Evolutionary conservation across 2,888 invertebrate species (phyloP).

Genomic region (Gastracanthus pulcherrimus): DNA sequence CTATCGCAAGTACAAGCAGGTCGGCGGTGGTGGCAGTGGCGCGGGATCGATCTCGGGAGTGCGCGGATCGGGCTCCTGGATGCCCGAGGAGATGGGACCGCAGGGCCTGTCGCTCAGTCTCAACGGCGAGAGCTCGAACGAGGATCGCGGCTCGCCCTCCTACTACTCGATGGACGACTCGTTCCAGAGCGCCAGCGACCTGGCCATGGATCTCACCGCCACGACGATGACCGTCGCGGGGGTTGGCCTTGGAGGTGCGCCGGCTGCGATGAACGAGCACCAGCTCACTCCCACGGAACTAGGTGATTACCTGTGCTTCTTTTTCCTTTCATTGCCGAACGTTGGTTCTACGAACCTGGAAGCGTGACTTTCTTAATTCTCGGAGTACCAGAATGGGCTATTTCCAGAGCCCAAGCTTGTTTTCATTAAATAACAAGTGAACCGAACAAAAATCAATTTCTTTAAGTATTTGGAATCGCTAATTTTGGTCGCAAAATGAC

Average conservation of each 20-base stretch:
- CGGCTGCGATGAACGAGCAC: slow-evolving; percentile 44
- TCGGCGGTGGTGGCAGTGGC: slow-evolving; percentile 78
- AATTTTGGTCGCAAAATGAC: too few species aligned
- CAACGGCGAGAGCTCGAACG: slow-evolving; percentile 79
- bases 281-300: slow-evolving; percentile 73
- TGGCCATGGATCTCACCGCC: slow-evolving; percentile 75
- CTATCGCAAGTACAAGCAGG: slow-evolving; percentile 86
- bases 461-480: too few species aligned
- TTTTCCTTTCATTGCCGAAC: not conserved
- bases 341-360: too few species aligned
- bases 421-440: too few species aligned
- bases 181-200: slow-evolving; percentile 74
- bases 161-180: slow-evolving; percentile 77
- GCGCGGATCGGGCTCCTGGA: slow-evolving; percentile 73
- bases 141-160: slow-evolving; percentile 79
- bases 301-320: slow-evolving; percentile 44
- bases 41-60: slow-evolving; percentile 25
- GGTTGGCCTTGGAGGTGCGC: slow-evolving; percentile 54
- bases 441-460: too few species aligned
- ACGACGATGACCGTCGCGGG: slow-evolving; percentile 61
- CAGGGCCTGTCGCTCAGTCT: slow-evolving; percentile 74
- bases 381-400: too few species aligned
- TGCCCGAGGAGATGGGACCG: slow-evolving; percentile 70
- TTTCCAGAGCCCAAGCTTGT: too few species aligned
- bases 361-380: too few species aligned